These are phyloP conservation scores for Caenorhabditis virilis DNA, from an alignment of 2,888 invertebrate species.

Conservation along the genomic window DNA sequence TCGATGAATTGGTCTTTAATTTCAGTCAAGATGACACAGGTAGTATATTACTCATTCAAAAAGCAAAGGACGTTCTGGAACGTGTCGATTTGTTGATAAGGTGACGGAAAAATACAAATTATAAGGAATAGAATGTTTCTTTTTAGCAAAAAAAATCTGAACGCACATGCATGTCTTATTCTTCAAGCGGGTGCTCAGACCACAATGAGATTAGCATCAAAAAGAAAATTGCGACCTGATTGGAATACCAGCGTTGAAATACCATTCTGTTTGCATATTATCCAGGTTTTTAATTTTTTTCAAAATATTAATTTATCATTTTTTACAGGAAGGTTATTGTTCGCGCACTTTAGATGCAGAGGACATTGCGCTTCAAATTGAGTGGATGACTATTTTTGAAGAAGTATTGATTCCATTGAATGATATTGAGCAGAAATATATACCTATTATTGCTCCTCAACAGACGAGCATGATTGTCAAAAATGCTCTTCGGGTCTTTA, in stretches of 20 bases:
- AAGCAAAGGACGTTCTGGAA: slow-evolving; percentile 4
- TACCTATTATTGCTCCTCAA: slow-evolving; percentile 27
- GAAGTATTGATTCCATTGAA: slow-evolving; percentile 31
- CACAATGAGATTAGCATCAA: slow-evolving; percentile 30
- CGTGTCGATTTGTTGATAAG: slow-evolving; percentile 21
- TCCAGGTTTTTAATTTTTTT: too few species aligned
- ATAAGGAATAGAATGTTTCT: too few species aligned
- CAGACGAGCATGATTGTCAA: slow-evolving; percentile 23
- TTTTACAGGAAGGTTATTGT: slow-evolving; percentile 29
- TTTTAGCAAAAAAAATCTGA: background rate
- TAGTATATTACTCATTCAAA: slow-evolving; percentile 13
- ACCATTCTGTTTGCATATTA: slow-evolving; percentile 33
- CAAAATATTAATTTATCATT: too few species aligned
- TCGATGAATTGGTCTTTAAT: slow-evolving; percentile 15
- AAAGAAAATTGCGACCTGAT: slow-evolving; percentile 12
- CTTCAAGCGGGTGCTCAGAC: slow-evolving; percentile 38
- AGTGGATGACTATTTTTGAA: slow-evolving; percentile 33
- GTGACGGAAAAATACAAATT: slow-evolving; percentile 4
- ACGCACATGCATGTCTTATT: slow-evolving; percentile 25
- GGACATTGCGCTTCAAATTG: slow-evolving; percentile 16
- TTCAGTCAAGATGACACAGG: slow-evolving; percentile 8
- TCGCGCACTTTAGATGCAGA: slow-evolving; percentile 31
- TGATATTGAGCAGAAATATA: slow-evolving; percentile 17
- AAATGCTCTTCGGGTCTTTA: slow-evolving; percentile 22
- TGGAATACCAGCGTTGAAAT: slow-evolving; percentile 33